Evolutionary conservation across 64 coral and sea anemone genomes (phyloP).

Genomic region (Anthopleura sola): DNA sequence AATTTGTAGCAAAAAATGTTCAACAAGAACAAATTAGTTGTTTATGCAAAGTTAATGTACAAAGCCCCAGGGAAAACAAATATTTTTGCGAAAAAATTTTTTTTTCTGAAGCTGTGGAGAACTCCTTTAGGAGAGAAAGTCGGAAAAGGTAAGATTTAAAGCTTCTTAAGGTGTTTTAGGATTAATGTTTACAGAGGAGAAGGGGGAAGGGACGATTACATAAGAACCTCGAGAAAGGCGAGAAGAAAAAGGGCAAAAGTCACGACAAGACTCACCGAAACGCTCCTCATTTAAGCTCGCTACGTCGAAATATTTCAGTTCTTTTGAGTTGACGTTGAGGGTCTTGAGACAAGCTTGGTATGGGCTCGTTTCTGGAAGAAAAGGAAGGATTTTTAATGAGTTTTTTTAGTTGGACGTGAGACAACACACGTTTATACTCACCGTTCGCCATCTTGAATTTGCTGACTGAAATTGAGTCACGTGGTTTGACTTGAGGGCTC

Average conservation of each 20-base stretch:
- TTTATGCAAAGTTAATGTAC: too few relatives aligned
- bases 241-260: background rate
- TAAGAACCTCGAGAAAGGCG: background rate
- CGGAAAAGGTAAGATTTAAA: background rate
- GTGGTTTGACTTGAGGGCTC: background rate
- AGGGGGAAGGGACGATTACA: background rate
- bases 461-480: constrained; percentile 6
- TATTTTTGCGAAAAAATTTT: too few relatives aligned
- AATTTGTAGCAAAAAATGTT: too few relatives aligned
- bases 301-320: constrained; percentile 84
- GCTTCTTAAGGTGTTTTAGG: background rate
- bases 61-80: too few relatives aligned
- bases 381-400: constrained; percentile 7
- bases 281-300: constrained; percentile 63
- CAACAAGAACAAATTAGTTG: too few relatives aligned
- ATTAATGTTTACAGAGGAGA: background rate
- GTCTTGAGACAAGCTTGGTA: constrained; percentile 61
- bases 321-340: constrained; percentile 58
- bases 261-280: constrained; percentile 42
- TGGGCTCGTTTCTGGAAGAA: constrained; percentile 48
- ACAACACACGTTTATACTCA: constrained; percentile 50
- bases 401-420: constrained; percentile 32
- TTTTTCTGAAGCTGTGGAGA: too few relatives aligned
- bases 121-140: too few relatives aligned
- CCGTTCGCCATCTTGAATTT: constrained; percentile 80